These are phyloP conservation scores for Myiopsitta monachus DNA, from an alignment of 2,113 vertebrate genomes.

Conservation along the genomic window DNA sequence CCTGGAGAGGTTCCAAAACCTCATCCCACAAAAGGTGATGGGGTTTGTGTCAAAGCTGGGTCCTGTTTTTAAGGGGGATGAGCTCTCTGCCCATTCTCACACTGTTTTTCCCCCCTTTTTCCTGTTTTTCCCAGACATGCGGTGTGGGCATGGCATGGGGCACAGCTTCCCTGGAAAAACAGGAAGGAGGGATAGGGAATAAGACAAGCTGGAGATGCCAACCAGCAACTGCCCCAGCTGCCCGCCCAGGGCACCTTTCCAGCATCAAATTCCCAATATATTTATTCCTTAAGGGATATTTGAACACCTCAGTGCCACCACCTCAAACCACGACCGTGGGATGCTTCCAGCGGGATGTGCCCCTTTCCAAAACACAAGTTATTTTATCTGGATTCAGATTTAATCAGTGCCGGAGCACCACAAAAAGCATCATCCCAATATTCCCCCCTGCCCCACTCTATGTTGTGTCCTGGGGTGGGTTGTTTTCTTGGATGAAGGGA, in stretches of 20 bases:
- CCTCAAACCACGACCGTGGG: background rate
- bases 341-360: background rate
- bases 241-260: constrained; percentile 4
- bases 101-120: background rate
- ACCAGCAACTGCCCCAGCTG: background rate
- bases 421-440: background rate
- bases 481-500: background rate
- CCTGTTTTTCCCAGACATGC: background rate
- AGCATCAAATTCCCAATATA: background rate
- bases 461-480: background rate
- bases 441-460: background rate
- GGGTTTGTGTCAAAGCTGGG: fast-evolving
- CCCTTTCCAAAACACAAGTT: background rate
- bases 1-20: background rate
- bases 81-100: background rate
- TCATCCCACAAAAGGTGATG: background rate
- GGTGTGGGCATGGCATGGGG: background rate
- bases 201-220: constrained; percentile 8
- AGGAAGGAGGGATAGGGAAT: constrained; percentile 29
- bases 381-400: background rate
- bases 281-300: background rate
- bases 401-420: background rate
- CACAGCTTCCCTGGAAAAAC: background rate
- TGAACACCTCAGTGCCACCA: background rate
- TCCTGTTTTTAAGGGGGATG: background rate